A percentile compares a stretch with the other conserved stretches of the same genome.
phyloP scores from a whole-genome alignment of 2,113 vertebrate species.

The Pardalotus punctatus region DNA sequence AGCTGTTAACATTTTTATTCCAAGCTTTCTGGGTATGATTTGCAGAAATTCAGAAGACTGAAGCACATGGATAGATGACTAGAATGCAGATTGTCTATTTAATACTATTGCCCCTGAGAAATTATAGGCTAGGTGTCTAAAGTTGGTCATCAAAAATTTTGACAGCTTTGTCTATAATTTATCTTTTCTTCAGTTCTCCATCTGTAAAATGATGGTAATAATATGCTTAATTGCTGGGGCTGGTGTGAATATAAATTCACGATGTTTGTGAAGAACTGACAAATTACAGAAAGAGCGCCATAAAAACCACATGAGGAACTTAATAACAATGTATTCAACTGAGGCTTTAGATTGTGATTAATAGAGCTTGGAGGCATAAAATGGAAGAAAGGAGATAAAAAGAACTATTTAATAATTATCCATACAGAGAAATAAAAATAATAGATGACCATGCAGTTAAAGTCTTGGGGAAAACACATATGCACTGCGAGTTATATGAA shows the following conservation, averaged over 20 bases:
- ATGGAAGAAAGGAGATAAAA: constrained; percentile 26
- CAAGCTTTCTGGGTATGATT: background rate
- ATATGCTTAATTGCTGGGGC: constrained; percentile 34
- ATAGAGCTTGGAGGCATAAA: background rate
- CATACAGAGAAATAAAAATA: constrained; percentile 38
- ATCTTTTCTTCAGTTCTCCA: constrained; percentile 37
- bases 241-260: constrained; percentile 46
- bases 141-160: constrained; percentile 53
- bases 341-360: constrained; percentile 32
- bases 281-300: constrained; percentile 24
- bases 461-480: background rate
- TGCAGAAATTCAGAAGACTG: background rate
- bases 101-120: constrained; percentile 11
- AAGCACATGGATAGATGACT: background rate
- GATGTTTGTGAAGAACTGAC: constrained; percentile 45
- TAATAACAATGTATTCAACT: constrained; percentile 31
- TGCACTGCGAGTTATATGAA: background rate
- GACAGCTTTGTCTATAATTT: constrained; percentile 41
- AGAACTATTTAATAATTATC: constrained; percentile 40
- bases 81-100: constrained; percentile 18
- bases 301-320: constrained; percentile 24
- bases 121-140: constrained; percentile 45
- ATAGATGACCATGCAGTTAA: constrained; percentile 1
- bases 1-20: background rate
- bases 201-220: constrained; percentile 50